Conservation (phyloP, 1,140 invertebrate species). For the Colletes gigas region DNA sequence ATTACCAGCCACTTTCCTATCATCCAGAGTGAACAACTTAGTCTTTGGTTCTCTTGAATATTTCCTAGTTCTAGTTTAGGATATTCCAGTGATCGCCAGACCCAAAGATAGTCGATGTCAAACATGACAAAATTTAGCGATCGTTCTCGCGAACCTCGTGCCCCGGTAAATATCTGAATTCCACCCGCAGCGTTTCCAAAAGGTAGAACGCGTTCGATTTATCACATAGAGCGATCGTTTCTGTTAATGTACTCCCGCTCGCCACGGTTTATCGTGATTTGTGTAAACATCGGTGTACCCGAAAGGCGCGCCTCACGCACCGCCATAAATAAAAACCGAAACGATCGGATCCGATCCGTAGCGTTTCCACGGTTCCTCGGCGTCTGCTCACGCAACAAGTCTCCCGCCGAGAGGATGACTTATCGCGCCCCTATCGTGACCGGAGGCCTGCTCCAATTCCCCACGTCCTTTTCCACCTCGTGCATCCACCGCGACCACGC, state of each 20-base stretch:
- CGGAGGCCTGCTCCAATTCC: slow-evolving; percentile 30
- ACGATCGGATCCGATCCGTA: slow-evolving; percentile 11
- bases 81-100: too few relatives aligned
- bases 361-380: slow-evolving; percentile 34
- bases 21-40: too few relatives aligned
- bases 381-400: slow-evolving; percentile 63
- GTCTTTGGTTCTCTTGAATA: too few relatives aligned
- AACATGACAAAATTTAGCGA: too few relatives aligned
- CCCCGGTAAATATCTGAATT: slow-evolving; percentile 10
- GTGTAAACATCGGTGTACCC: slow-evolving; percentile 22
- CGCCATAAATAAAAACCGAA: slow-evolving; percentile 36
- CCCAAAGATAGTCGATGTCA: too few relatives aligned
- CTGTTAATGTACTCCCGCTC: slow-evolving; percentile 5
- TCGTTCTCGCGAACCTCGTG: background rate
- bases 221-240: slow-evolving; percentile 29
- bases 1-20: too few relatives aligned
- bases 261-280: slow-evolving; percentile 27
- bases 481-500: too few relatives aligned
- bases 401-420: slow-evolving; percentile 55
- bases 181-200: background rate
- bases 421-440: slow-evolving; percentile 56
- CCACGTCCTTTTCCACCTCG: background rate
- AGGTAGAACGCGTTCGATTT: slow-evolving; percentile 13
- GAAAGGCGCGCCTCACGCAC: background rate
- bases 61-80: too few relatives aligned